Evolutionary conservation across 2,888 invertebrate genomes (phyloP).

Genomic region (Perizoma affinitatum): DNA sequence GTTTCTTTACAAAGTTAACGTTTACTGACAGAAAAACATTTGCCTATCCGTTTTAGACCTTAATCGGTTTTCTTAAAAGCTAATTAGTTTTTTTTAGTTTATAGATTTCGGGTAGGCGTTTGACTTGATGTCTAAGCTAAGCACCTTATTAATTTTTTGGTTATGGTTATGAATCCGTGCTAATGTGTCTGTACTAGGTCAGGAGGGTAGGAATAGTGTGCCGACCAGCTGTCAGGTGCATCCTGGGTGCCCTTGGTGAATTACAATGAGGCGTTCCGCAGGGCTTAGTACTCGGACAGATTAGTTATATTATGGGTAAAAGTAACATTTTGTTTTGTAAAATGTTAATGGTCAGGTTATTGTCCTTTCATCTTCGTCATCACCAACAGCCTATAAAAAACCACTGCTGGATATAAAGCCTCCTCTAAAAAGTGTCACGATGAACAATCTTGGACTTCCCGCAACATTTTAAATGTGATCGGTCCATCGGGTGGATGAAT

Average conservation of each 20-base stretch:
- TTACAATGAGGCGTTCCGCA: conserved; percentile 57
- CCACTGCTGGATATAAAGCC: too few species aligned
- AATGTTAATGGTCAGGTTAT: too few species aligned
- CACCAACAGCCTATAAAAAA: too few species aligned
- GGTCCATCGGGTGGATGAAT: too few species aligned
- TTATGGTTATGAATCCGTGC: conserved; percentile 62
- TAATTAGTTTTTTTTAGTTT: conserved; percentile 6
- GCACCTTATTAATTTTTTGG: conserved; percentile 46
- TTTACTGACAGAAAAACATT: conserved; percentile 35
- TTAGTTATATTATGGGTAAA: neutral
- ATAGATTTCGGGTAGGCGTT: conserved; percentile 41
- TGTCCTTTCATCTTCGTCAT: too few species aligned
- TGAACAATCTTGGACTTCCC: too few species aligned
- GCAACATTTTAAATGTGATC: too few species aligned
- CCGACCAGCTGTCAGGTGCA: conserved; percentile 47
- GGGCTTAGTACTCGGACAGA: conserved; percentile 22
- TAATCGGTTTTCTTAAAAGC: conserved; percentile 26
- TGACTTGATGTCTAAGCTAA: conserved; percentile 36
- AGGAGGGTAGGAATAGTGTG: conserved; percentile 63
- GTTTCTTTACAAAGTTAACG: conserved; percentile 49
- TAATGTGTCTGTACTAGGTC: conserved; percentile 67
- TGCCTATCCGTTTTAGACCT: conserved; percentile 32
- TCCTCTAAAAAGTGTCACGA: too few species aligned
- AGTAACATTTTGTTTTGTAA: too few species aligned
- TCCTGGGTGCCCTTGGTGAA: conserved; percentile 57